phyloP scores from a whole-genome alignment of 1,140 invertebrate genomes.

The Pseudachorutes palmiensis region DNA sequence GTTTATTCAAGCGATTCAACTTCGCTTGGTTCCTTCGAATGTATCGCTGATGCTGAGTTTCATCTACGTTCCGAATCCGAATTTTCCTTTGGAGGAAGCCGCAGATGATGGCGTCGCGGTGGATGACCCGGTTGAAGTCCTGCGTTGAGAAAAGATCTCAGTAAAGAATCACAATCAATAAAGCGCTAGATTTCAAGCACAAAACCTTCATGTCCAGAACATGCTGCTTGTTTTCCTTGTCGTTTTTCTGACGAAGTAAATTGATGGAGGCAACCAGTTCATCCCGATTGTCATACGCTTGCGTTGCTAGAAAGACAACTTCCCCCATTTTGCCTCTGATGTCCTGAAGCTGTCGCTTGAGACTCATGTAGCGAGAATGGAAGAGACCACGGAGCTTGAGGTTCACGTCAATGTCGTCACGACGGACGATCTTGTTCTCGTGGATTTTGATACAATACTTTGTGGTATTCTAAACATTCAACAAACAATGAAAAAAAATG shows the following conservation, averaged over 20 bases:
- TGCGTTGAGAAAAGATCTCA: neutral
- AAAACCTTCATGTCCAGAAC: constrained; percentile 5
- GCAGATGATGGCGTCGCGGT: neutral
- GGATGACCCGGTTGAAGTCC: neutral
- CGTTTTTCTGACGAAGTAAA: neutral
- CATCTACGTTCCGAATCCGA: neutral
- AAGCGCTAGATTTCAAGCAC: neutral
- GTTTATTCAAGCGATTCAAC: neutral
- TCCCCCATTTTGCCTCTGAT: constrained; percentile 22
- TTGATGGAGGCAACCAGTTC: neutral
- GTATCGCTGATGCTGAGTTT: neutral
- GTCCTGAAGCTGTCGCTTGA: neutral
- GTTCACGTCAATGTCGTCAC: constrained; percentile 29
- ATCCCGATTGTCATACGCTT: constrained; percentile 9
- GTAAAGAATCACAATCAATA: neutral
- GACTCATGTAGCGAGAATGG: constrained; percentile 11
- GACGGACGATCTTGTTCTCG: constrained; percentile 17
- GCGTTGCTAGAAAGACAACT: constrained; percentile 23
- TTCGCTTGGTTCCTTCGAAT: neutral
- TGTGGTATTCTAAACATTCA: constrained; percentile 18
- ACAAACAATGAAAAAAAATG: neutral
- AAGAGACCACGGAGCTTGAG: constrained; percentile 27
- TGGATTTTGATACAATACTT: constrained; percentile 17
- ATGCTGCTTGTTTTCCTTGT: neutral
- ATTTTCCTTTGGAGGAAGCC: neutral